Percentiles rank a stretch among this genome's conserved stretches.
Evolutionary conservation across 2,888 invertebrate species (phyloP).

Genomic region (Aleiodes alternator): DNA sequence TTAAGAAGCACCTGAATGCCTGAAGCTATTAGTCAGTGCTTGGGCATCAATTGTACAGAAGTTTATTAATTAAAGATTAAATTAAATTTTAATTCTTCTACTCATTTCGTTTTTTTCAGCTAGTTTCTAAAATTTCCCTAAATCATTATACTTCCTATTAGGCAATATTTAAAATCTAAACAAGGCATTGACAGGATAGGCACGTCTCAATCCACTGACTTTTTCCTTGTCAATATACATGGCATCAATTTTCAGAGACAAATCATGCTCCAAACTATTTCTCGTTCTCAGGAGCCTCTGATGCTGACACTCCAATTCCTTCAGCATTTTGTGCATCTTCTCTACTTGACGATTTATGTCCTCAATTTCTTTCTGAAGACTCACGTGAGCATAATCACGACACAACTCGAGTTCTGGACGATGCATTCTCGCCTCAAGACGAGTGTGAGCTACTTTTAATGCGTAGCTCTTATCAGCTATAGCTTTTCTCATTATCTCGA

Average conservation of each 20-base stretch:
- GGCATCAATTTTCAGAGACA: constrained; percentile 90
- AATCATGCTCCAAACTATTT: constrained; percentile 89
- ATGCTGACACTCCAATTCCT: constrained; percentile 90
- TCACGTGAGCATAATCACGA: constrained; percentile 89
- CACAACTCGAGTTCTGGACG: constrained; percentile 93
- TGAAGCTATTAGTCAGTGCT: constrained; percentile 31
- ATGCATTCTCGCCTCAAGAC: constrained; percentile 92
- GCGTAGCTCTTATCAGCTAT: constrained; percentile 92
- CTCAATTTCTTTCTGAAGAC: constrained; percentile 89
- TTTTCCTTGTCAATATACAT: constrained; percentile 96
- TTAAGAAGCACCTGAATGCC: constrained; percentile 56
- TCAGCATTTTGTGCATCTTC: constrained; percentile 86
- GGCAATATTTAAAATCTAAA: constrained; percentile 81
- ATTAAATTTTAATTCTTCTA: constrained; percentile 2
- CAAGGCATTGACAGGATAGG: constrained; percentile 91
- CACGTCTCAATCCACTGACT: constrained; percentile 92
- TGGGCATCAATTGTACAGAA: constrained; percentile 48
- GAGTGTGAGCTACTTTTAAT: constrained; percentile 90
- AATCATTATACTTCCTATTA: background rate
- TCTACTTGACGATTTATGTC: constrained; percentile 91
- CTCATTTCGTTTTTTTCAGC: background rate
- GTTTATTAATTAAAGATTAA: constrained; percentile 45
- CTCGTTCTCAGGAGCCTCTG: constrained; percentile 90
- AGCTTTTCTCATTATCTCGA: constrained; percentile 91
- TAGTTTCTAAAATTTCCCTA: background rate